phyloP scores from a whole-genome alignment of 2,113 vertebrate genomes.

The Pitta sordida region DNA sequence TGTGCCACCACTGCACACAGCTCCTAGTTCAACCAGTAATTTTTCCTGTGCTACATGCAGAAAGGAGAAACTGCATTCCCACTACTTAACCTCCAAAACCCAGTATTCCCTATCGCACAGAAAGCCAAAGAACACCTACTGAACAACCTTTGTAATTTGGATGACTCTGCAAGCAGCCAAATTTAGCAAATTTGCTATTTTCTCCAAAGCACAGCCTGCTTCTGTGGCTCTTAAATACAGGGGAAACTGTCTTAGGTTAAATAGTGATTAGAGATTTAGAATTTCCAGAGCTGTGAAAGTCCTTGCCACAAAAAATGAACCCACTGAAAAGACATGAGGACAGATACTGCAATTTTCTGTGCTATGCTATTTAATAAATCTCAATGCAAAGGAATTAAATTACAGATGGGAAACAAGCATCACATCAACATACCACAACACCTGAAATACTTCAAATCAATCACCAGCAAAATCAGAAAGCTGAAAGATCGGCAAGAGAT shows the following conservation, averaged over 20 bases:
- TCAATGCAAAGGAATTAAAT: background rate
- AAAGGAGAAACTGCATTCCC: background rate
- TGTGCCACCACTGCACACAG: background rate
- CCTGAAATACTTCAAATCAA: background rate
- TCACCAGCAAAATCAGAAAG: background rate
- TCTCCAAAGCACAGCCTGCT: background rate
- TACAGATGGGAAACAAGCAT: background rate
- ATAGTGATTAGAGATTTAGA: background rate
- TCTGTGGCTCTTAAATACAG: background rate
- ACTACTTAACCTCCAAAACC: background rate
- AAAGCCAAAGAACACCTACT: background rate
- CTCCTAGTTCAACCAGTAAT: background rate
- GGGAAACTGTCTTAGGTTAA: background rate
- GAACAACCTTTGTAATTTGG: background rate
- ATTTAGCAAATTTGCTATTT: conserved; percentile 8
- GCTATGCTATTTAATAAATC: background rate
- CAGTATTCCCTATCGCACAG: background rate
- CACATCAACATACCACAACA: background rate
- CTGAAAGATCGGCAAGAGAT: background rate
- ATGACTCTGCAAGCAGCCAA: conserved; percentile 3
- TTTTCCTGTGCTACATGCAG: background rate
- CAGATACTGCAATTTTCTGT: background rate
- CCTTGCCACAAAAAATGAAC: background rate
- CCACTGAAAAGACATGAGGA: background rate
- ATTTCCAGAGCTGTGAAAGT: conserved; percentile 10